Conservation (phyloP, 2,888 invertebrate species). For the Sipha maydis region DNA sequence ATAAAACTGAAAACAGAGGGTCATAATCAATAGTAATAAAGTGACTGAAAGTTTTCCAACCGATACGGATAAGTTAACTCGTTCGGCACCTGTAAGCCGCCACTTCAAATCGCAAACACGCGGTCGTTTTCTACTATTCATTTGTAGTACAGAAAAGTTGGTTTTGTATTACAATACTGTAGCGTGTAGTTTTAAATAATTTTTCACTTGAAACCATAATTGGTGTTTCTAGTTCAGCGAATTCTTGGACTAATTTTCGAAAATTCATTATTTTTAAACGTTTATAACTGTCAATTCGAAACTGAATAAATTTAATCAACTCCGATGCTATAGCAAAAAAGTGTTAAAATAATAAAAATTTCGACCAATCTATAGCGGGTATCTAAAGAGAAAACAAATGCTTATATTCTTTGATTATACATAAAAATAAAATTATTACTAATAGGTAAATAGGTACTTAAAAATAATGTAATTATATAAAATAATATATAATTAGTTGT, state of each 20-base stretch:
- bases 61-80: conserved; percentile 31
- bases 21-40: conserved; percentile 16
- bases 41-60: conserved; percentile 28
- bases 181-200: neutral
- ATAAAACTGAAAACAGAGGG: neutral
- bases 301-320: neutral
- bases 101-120: neutral
- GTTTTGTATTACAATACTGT: neutral
- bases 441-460: no score
- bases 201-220: neutral
- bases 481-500: no score
- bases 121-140: neutral
- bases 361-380: no score
- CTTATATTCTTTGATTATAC: no score
- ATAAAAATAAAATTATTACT: no score
- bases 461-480: no score
- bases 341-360: no score
- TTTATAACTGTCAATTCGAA: neutral
- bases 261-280: conserved; percentile 3
- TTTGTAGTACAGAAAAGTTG: neutral
- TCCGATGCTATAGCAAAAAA: neutral
- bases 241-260: neutral
- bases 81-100: conserved; percentile 36
- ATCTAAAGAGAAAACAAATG: no score
- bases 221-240: neutral